phyloP scores from a whole-genome alignment of 2,113 vertebrate genomes.

The Formicarius rufipectus region DNA sequence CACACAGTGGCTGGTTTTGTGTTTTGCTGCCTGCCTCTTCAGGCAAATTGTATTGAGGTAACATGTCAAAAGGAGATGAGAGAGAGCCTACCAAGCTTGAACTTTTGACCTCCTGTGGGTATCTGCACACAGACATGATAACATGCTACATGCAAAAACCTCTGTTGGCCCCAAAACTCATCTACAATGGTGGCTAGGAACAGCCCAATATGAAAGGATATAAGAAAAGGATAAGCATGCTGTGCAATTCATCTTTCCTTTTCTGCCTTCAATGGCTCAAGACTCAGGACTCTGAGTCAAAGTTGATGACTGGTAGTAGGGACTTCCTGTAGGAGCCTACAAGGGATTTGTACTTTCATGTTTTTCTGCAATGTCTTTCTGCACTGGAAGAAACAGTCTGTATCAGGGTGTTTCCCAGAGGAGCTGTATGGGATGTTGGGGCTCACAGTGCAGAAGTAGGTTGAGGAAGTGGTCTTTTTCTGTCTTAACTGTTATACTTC shows the following conservation, averaged over 20 bases:
- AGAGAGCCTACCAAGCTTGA: neutral
- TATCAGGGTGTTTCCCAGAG: neutral
- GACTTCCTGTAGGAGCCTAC: neutral
- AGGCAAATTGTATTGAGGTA: neutral
- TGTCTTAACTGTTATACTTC: neutral
- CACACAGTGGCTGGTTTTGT: rapidly evolving
- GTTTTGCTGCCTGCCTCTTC: neutral
- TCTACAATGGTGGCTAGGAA: neutral
- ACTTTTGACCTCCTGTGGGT: neutral
- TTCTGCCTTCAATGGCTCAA: neutral
- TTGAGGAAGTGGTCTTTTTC: neutral
- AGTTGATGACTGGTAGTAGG: neutral
- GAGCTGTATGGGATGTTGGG: neutral
- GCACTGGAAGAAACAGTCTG: neutral
- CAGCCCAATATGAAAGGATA: rapidly evolving
- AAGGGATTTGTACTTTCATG: neutral
- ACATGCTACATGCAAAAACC: neutral
- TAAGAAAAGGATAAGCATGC: neutral
- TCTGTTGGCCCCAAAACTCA: neutral
- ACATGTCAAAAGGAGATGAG: neutral
- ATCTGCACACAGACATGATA: neutral
- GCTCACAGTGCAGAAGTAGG: neutral
- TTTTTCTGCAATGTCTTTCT: neutral
- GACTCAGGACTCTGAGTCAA: neutral
- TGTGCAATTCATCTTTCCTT: neutral